Base-by-base conservation (phyloP, 2,113 vertebrate species). In the Excalfactoria chinensis region DNA sequence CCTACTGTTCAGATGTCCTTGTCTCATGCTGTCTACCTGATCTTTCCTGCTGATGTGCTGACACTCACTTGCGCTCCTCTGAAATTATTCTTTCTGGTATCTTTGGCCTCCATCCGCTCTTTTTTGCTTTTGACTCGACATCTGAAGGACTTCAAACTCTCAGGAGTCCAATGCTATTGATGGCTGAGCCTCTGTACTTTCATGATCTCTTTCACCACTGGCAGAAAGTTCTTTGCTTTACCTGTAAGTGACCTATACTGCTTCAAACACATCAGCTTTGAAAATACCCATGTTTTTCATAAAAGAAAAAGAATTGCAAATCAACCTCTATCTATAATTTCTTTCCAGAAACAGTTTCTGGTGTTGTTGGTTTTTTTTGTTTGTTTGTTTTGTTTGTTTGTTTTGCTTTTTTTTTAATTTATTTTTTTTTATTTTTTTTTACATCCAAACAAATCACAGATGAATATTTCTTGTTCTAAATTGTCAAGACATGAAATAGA, bases 111-210 rank as follows among this genome's bases (percentile, higher is more conserved):
- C 76, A 88, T 93, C 75, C 73, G 69, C 37, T 84, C 35, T 84
- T 46, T n/a, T 53, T 88, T 93, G 20, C 72, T 87, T 93, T 89
- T 89, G 66, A 78, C 48, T 51, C 81, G 62, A 75, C 91, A 84
- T 92, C 58, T 92, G 46, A 91, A 78, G 26, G 67, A 13, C 21
- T 93, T 79, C 73, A 11, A 59, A 35, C 12, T 35, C 63, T 86
- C 67, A 82, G 62, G 74, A 89, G 53, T 35, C 55, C 41, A 49
- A 28, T 49, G n/a, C 8, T 91, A 58, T 89, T 89, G 48, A 82
- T 40, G 16, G 8, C 16, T 72, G 28, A 84, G 11, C 10, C 22
- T 71, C 76, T 84, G 15, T 68, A 60, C 63, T n/a, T 84, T 90
- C 53, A 44, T 13, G 35, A 62, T 62, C 79, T 63, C 7, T 53